These are phyloP conservation scores for Callosobruchus maculatus DNA, from an alignment of 2,888 invertebrate species.

Conservation along the genomic window DNA sequence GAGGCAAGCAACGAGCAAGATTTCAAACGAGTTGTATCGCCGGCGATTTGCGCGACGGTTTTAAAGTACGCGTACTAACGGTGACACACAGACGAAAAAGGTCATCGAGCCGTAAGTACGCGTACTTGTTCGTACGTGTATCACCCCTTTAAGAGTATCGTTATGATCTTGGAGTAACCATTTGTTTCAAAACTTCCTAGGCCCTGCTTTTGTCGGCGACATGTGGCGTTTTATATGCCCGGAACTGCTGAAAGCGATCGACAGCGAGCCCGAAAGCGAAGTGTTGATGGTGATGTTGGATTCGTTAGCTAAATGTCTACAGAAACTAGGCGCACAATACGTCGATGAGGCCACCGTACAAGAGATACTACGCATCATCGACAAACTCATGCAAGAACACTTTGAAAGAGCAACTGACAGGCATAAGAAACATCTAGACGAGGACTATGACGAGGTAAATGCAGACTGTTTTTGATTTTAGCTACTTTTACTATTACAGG, in stretches of 20 bases:
- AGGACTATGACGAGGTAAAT: slow-evolving; percentile 92
- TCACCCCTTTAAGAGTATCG: too few relatives aligned
- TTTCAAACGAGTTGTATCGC: too few relatives aligned
- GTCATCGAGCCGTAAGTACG: too few relatives aligned
- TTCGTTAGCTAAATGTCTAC: slow-evolving; percentile 79
- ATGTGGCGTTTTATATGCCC: slow-evolving; percentile 87
- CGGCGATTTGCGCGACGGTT: too few relatives aligned
- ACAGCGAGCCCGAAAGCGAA: slow-evolving; percentile 86
- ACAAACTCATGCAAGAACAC: slow-evolving; percentile 80
- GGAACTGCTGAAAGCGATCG: slow-evolving; percentile 81
- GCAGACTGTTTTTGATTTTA: not conserved
- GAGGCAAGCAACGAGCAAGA: too few relatives aligned
- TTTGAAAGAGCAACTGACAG: slow-evolving; percentile 85
- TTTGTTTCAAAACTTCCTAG: too few relatives aligned
- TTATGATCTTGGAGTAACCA: too few relatives aligned
- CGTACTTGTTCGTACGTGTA: too few relatives aligned
- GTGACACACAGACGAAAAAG: too few relatives aligned
- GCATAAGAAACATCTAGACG: slow-evolving; percentile 86
- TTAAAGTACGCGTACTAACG: too few relatives aligned
- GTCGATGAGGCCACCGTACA: slow-evolving; percentile 71
- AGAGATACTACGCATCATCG: slow-evolving; percentile 72
- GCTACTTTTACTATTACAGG: too few relatives aligned
- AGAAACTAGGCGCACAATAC: slow-evolving; percentile 80
- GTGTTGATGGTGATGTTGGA: slow-evolving; percentile 80
- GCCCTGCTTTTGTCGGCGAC: slow-evolving; percentile 57